Conservation (phyloP, 2,113 vertebrate genomes). For the Nycticorax nycticorax region DNA sequence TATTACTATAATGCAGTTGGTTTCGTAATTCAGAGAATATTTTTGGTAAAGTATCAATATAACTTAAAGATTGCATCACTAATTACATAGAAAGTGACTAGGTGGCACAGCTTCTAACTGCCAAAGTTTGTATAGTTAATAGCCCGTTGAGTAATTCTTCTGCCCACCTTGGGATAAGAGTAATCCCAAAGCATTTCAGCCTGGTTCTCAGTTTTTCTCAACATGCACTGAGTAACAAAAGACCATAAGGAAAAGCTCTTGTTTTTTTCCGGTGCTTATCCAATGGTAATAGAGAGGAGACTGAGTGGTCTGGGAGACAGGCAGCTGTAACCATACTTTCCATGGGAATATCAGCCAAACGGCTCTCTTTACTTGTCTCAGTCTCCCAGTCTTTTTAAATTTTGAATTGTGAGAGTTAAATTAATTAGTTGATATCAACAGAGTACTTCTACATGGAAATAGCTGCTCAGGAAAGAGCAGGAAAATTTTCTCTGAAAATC, state of each 20-base stretch:
- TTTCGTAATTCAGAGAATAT: neutral
- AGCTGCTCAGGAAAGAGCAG: neutral
- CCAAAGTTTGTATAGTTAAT: neutral
- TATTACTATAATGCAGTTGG: neutral
- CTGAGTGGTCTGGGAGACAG: neutral
- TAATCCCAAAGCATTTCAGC: neutral
- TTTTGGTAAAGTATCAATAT: neutral
- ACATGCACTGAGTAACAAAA: neutral
- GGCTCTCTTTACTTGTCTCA: neutral
- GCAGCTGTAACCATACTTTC: neutral
- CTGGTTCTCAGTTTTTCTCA: neutral
- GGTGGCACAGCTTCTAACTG: neutral
- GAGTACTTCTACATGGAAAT: neutral
- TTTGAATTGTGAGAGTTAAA: neutral
- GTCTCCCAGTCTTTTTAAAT: neutral
- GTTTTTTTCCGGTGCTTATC: neutral
- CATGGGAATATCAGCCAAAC: neutral
- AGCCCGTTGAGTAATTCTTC: neutral
- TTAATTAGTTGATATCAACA: neutral
- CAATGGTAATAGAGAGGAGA: neutral
- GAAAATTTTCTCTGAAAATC: neutral
- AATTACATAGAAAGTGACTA: neutral
- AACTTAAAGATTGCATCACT: neutral
- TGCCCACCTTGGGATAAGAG: neutral
- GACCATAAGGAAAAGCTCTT: neutral